phyloP scores from a whole-genome alignment of 2,113 vertebrate genomes.

The Datnioides undecimradiatus region DNA sequence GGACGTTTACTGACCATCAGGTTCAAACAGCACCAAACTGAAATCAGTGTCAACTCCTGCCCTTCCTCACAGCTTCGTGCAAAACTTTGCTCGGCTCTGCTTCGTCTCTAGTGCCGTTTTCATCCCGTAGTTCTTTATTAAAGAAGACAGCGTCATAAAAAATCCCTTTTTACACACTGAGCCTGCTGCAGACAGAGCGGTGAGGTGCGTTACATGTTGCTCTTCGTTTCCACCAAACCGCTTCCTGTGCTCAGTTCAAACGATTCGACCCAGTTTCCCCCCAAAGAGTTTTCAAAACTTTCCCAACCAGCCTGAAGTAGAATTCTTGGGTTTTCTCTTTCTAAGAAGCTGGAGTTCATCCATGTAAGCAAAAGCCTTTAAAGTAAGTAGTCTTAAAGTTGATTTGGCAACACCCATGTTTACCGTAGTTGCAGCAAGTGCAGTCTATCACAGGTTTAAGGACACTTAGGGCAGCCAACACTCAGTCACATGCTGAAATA shows the following conservation, averaged over 20 bases:
- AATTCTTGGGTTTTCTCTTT: background rate
- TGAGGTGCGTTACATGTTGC: background rate
- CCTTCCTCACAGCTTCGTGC: too few species aligned
- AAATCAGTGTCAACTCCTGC: background rate
- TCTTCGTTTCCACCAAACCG: background rate
- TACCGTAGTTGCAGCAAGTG: background rate
- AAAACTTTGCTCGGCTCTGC: background rate
- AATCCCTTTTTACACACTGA: background rate
- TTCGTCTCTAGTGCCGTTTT: background rate
- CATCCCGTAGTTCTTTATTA: background rate
- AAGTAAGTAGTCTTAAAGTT: background rate
- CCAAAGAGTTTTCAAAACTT: slow-evolving; percentile 1
- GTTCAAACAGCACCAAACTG: background rate
- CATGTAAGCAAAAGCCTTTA: slow-evolving; percentile 9
- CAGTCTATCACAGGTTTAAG: background rate
- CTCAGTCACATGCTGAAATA: background rate
- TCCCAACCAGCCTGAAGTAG: background rate
- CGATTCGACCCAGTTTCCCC: slow-evolving; percentile 5
- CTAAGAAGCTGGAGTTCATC: background rate
- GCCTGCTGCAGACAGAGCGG: background rate
- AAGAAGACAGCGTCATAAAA: background rate
- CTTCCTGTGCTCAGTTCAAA: background rate
- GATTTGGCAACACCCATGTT: background rate
- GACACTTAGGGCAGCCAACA: background rate
- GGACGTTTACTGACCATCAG: background rate